Base-by-base conservation (phyloP, 2,113 vertebrate species). In the Platysternon megacephalum region DNA sequence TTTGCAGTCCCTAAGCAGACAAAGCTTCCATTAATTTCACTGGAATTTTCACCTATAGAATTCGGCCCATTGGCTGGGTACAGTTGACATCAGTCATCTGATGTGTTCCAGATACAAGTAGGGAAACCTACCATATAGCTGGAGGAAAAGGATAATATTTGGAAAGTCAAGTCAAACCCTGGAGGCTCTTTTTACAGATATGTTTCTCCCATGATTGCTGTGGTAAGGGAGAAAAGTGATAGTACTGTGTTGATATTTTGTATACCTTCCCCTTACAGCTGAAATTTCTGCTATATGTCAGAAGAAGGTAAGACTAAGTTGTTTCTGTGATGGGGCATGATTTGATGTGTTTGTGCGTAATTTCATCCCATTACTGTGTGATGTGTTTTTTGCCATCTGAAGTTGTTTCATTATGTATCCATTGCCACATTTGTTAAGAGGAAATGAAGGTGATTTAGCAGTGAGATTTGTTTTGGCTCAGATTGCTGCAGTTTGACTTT, bases 271-370 rank as follows among this genome's bases (percentile, higher is more conserved):
- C 95, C 97, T 98, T 98, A 98, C 99, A 99, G 99, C 99, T 98
- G 99, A 99, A 98, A 99, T 99, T 98, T 99, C 99, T 98, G 99
- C 99, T 97, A 99, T 99, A 98, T 99, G 99, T 98, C 99, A 99
- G 98, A 99, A 99, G 98, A 99, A 99, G 99, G 99, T 99, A 99
- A 99, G 99, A 97, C 74, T 87, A 76, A 82, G 92, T 88, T 65
- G 46, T 97, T 85, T 95, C 78, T 97, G 92, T 97, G 92, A 87
- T 98, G 96, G 81, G 85, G 92, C 98, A 98, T 98, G 97, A 95
- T 84, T 98, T 94, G 90, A 58, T 94, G 97, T 98, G 93, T 97
- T 84, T 90, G 96, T 97, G 56, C 94, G 94, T 98, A 92, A 95
- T 80, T 84, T 97, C 97, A 97, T 97, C 97, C 95, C 97, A 97